Percentiles rank a stretch among this genome's conserved stretches.
Evolutionary conservation across 2,797 vertebrate species (phyloP).

Genomic region (Micropoecilia bifurca): DNA sequence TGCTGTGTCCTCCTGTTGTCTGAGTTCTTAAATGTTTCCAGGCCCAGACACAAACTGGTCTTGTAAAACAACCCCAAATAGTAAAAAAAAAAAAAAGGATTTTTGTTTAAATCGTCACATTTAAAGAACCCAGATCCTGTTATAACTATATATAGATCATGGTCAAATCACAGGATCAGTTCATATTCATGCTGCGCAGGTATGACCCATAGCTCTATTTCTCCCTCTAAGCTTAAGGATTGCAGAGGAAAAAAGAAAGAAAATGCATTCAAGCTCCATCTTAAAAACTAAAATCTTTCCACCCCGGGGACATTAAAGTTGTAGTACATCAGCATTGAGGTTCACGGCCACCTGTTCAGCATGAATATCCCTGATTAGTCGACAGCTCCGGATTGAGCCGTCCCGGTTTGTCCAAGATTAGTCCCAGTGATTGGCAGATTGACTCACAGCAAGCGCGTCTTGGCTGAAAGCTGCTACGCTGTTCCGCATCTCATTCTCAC

Average conservation of each 20-base stretch:
- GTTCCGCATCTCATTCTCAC: slow-evolving; percentile 95
- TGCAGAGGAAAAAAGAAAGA: not conserved
- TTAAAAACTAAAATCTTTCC: slow-evolving; percentile 7
- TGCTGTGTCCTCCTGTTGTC: slow-evolving; percentile 28
- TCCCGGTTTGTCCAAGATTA: slow-evolving; percentile 45
- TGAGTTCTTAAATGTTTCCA: slow-evolving; percentile 52
- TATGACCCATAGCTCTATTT: slow-evolving; percentile 24
- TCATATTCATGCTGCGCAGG: slow-evolving; percentile 49
- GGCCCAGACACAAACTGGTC: slow-evolving; percentile 2
- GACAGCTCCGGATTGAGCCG: slow-evolving; percentile 36
- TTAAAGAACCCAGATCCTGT: slow-evolving; percentile 57
- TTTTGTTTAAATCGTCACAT: slow-evolving; percentile 24
- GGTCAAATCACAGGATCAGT: slow-evolving; percentile 64
- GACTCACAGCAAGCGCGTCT: slow-evolving; percentile 91
- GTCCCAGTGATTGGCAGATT: slow-evolving; percentile 72
- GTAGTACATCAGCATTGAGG: slow-evolving; percentile 30
- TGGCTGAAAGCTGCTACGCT: slow-evolving; percentile 91
- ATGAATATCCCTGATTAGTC: slow-evolving; percentile 62
- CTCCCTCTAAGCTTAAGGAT: not conserved
- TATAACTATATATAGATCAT: slow-evolving; percentile 42
- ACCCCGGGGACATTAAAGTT: slow-evolving; percentile 6
- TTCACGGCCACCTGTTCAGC: slow-evolving; percentile 59
- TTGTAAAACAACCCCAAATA: slow-evolving; percentile 13
- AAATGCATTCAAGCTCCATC: not conserved
- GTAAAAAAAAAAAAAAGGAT: not conserved